Evolutionary conservation across 2,797 vertebrate species (phyloP).

Genomic region (Myotis myotis): DNA sequence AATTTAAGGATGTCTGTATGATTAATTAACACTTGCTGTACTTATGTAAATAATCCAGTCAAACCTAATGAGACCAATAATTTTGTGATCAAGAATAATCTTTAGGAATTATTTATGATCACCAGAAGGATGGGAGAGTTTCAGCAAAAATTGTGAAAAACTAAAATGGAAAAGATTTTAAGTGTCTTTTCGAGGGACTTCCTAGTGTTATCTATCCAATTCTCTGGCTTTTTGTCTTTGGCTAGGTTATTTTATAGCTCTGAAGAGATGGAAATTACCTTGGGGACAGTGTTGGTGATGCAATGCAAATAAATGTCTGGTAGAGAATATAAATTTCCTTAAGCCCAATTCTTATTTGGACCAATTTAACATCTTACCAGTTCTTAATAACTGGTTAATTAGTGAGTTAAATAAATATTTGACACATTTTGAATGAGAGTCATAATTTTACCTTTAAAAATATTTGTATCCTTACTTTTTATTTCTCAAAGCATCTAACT

Average conservation of each 20-base stretch:
- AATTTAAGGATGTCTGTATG: background rate
- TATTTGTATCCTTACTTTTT: background rate
- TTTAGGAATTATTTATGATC: conserved; percentile 2
- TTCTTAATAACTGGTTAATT: background rate
- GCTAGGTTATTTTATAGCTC: background rate
- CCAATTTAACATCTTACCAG: background rate
- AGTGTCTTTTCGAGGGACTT: background rate
- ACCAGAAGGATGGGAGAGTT: background rate
- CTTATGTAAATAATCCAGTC: background rate
- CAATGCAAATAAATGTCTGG: background rate
- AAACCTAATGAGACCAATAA: background rate
- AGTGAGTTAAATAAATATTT: background rate
- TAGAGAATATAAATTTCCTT: background rate
- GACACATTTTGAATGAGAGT: background rate
- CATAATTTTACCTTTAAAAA: conserved; percentile 38
- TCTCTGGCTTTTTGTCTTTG: background rate
- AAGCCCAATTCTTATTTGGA: conserved; percentile 23
- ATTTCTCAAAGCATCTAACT: conserved; percentile 34
- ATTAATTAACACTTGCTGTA: background rate
- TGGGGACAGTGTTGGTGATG: background rate
- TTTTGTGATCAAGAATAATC: background rate
- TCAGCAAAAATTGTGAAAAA: background rate
- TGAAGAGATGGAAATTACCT: background rate
- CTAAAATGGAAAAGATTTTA: background rate
- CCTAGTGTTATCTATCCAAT: background rate